phyloP scores from a whole-genome alignment of 2,113 vertebrate genomes.

The Leptodactylus fuscus region DNA sequence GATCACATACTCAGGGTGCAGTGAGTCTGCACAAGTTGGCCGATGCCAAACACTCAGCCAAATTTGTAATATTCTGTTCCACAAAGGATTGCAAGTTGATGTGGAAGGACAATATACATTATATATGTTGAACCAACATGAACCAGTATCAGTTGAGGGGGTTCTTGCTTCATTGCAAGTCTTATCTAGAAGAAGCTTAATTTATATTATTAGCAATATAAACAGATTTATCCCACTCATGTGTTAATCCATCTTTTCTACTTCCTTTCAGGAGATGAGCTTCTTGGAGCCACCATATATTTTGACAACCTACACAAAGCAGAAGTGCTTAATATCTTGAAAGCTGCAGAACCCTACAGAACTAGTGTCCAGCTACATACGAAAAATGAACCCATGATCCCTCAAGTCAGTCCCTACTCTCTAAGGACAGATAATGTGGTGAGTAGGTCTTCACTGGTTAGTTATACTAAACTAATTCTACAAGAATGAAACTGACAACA shows the following conservation, averaged over 20 bases:
- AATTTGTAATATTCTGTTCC: too few species aligned
- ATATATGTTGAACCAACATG: too few species aligned
- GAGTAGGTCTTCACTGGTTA: neutral
- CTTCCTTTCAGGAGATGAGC: constrained; percentile 45
- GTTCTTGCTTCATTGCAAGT: too few species aligned
- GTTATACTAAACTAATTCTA: neutral
- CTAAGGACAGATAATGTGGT: constrained; percentile 35
- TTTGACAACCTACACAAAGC: constrained; percentile 56
- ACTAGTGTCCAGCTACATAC: constrained; percentile 43
- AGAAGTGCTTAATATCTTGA: constrained; percentile 54
- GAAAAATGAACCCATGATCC: constrained; percentile 23
- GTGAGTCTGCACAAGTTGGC: too few species aligned
- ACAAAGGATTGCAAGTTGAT: too few species aligned
- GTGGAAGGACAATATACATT: too few species aligned
- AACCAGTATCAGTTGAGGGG: too few species aligned
- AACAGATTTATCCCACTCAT: neutral
- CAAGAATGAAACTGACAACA: neutral
- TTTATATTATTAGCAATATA: neutral
- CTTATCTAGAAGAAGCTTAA: too few species aligned
- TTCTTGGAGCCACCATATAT: constrained; percentile 54
- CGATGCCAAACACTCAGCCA: too few species aligned
- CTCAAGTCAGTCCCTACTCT: constrained; percentile 16
- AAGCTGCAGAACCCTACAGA: constrained; percentile 50
- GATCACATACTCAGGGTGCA: too few species aligned
- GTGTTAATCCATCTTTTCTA: neutral